Percentiles rank a stretch among this genome's conserved stretches.
Evolutionary conservation across 2,113 vertebrate species (phyloP).

Genomic region (Callionymus lyra): DNA sequence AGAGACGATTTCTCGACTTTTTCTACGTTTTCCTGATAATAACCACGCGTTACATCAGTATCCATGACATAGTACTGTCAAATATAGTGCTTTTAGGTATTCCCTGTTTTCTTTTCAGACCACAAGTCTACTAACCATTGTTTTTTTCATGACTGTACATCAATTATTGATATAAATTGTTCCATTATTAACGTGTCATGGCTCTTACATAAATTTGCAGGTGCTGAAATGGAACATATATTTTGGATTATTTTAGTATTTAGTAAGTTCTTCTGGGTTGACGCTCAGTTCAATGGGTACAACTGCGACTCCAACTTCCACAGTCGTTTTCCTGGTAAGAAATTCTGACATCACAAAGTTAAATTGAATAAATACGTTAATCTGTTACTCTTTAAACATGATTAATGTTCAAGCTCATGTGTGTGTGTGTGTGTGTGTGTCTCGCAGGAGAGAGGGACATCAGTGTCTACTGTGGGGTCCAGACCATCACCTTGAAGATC

Average conservation of each 20-base stretch:
- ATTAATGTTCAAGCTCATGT: too few relatives aligned
- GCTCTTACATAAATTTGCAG: constrained; percentile 46
- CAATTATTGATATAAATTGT: too few relatives aligned
- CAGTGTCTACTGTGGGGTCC: constrained; percentile 90
- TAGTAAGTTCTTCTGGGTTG: constrained; percentile 65
- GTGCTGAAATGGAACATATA: constrained; percentile 79
- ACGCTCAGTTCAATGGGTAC: constrained; percentile 90
- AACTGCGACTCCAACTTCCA: constrained; percentile 91
- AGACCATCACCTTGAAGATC: constrained; percentile 94
- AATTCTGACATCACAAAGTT: background rate
- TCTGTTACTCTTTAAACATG: too few relatives aligned
- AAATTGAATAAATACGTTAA: too few relatives aligned
- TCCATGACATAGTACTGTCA: constrained; percentile 13
- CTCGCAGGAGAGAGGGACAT: constrained; percentile 84
- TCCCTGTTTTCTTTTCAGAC: too few relatives aligned
- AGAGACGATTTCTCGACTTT: too few relatives aligned
- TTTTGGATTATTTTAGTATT: constrained; percentile 77
- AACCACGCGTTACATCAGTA: constrained; percentile 40
- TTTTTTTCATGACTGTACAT: too few relatives aligned
- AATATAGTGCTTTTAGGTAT: constrained; percentile 19
- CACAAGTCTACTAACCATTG: too few relatives aligned
- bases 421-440: background rate
- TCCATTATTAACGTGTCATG: constrained; percentile 28
- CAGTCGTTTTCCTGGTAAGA: constrained; percentile 95
- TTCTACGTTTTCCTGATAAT: constrained; percentile 43